Percentiles rank a stretch among this genome's conserved stretches.
phyloP scores from a whole-genome alignment of 2,113 vertebrate species.

The Trichechus manatus region DNA sequence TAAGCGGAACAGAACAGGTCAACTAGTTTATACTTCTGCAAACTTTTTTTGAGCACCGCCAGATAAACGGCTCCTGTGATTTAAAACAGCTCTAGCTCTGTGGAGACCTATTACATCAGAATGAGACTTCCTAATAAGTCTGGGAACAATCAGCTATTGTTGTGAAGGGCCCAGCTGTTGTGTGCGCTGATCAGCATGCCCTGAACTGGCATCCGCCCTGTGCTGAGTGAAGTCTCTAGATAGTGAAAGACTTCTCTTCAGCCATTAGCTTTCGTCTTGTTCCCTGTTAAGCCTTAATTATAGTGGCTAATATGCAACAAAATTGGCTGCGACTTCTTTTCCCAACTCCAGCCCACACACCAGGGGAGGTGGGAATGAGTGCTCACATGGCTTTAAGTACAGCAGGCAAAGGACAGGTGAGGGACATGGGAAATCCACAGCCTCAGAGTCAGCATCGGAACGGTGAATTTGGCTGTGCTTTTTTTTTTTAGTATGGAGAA shows the following conservation, averaged over 20 bases:
- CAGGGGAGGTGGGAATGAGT: not conserved
- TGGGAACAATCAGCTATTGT: not conserved
- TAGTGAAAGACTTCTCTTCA: slow-evolving; percentile 23
- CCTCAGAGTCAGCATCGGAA: not conserved
- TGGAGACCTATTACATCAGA: not conserved
- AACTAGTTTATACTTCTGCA: slow-evolving; percentile 20
- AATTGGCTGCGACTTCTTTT: not conserved
- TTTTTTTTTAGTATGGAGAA: not conserved
- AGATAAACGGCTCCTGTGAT: slow-evolving; percentile 1
- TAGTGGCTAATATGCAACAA: slow-evolving; percentile 38
- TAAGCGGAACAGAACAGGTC: slow-evolving; percentile 40
- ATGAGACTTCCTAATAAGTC: not conserved
- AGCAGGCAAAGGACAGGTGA: not conserved
- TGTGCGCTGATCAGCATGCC: accelerated
- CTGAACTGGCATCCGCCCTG: not conserved
- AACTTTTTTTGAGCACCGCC: slow-evolving; percentile 5
- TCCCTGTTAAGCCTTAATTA: slow-evolving; percentile 65
- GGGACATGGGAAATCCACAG: not conserved
- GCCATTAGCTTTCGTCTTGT: not conserved
- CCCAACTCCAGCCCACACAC: not conserved
- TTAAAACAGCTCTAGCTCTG: not conserved
- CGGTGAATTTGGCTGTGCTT: not conserved
- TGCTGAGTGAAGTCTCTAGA: not conserved
- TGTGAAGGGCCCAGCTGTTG: not conserved
- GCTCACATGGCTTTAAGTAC: not conserved